Conservation (phyloP, 2,113 vertebrate genomes). For the Sinosuthora webbiana region DNA sequence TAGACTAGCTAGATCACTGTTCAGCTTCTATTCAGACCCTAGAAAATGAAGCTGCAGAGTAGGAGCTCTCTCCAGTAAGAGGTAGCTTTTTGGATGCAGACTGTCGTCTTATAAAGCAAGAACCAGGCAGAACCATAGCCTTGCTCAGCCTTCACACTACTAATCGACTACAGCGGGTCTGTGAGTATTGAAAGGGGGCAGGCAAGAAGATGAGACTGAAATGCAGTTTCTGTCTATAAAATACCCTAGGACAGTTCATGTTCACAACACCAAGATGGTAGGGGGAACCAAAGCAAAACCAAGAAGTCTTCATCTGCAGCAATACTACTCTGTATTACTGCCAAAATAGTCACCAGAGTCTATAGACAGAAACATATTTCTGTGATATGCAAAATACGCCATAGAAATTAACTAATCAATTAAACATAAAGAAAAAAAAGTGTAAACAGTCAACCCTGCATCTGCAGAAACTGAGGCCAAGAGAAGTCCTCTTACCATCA, state of each 20-base stretch:
- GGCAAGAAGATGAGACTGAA: not conserved
- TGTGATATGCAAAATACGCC: not conserved
- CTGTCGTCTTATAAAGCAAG: not conserved
- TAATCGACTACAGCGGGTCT: not conserved
- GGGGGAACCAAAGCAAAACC: not conserved
- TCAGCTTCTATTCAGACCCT: not conserved
- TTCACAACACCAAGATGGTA: not conserved
- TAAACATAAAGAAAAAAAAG: not conserved
- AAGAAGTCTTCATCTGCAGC: not conserved
- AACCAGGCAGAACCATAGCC: not conserved
- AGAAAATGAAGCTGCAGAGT: not conserved
- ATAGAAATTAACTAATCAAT: not conserved
- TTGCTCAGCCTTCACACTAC: not conserved
- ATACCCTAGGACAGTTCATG: fast-evolving
- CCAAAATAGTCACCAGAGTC: not conserved
- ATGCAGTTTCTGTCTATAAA: not conserved
- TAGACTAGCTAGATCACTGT: not conserved
- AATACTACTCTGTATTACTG: not conserved
- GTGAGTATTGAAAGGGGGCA: not conserved
- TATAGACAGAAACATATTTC: not conserved
- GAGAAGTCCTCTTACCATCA: not conserved
- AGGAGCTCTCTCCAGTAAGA: not conserved
- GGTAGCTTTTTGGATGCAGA: not conserved
- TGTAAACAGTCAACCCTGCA: not conserved
- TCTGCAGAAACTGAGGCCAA: not conserved